Conservation (phyloP, 2,888 invertebrate genomes). For the Scaptomyza caliginosa region DNA sequence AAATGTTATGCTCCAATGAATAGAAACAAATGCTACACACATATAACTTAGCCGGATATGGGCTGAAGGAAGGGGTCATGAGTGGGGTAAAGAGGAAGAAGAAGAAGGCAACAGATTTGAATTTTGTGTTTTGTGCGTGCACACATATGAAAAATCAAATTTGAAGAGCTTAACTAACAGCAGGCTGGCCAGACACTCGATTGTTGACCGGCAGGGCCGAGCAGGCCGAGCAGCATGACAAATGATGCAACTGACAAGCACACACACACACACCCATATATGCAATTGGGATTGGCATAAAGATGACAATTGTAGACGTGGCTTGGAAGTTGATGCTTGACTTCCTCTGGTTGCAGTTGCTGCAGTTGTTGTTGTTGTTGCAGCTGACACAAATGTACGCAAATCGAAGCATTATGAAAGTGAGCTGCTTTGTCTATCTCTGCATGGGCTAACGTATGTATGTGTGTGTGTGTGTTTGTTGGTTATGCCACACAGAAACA, state of each 20-base stretch:
- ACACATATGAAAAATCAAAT: conserved; percentile 63
- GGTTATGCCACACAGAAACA: conserved; percentile 8
- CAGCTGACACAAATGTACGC: conserved; percentile 62
- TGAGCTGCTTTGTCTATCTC: no score
- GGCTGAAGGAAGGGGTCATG: not conserved
- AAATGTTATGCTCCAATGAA: conserved; percentile 73
- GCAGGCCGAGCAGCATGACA: conserved; percentile 58
- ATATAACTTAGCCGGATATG: conserved; percentile 43
- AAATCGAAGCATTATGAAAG: conserved; percentile 72
- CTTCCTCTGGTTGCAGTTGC: conserved; percentile 12
- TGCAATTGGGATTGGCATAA: conserved; percentile 20
- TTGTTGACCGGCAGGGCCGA: conserved; percentile 35
- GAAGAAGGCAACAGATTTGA: conserved; percentile 56
- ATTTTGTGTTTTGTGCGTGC: not conserved
- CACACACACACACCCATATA: conserved; percentile 17
- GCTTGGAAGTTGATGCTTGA: conserved; percentile 24
- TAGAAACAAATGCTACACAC: conserved; percentile 71
- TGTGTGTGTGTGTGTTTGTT: conserved; percentile 5
- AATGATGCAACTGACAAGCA: conserved; percentile 51
- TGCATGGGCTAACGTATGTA: no score
- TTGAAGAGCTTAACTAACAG: conserved; percentile 67
- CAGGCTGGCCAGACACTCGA: conserved; percentile 46
- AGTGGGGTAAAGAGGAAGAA: not conserved
- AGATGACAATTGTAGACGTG: conserved; percentile 62
- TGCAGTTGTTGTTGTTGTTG: conserved; percentile 34